Evolutionary conservation across 2,113 vertebrate species (phyloP).

Genomic region (Donacobius atricapilla): DNA sequence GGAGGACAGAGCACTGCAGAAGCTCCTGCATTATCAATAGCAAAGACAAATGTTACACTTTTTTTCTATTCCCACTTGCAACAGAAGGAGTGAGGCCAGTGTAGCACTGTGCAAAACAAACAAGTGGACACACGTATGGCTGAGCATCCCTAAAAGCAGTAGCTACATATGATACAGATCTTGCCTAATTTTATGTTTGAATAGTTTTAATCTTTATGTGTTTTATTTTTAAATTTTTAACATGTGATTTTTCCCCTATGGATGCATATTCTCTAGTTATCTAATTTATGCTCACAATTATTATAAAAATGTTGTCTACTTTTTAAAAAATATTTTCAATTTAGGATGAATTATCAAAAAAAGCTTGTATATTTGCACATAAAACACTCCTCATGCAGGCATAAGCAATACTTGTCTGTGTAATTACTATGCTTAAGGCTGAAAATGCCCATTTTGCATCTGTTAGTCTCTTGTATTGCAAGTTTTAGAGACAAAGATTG

Average conservation of each 20-base stretch:
- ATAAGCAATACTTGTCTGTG: neutral
- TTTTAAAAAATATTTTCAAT: constrained; percentile 9
- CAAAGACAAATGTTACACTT: neutral
- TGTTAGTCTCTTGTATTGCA: neutral
- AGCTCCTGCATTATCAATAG: neutral
- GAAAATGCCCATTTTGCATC: constrained; percentile 28
- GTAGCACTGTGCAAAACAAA: neutral
- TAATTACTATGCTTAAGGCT: constrained; percentile 16
- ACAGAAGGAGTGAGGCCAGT: neutral
- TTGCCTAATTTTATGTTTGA: neutral
- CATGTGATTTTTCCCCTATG: neutral
- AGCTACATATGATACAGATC: neutral
- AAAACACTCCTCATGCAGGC: neutral
- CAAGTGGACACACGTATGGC: rapidly evolving
- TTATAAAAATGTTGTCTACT: neutral
- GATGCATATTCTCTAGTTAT: neutral
- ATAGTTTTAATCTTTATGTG: neutral
- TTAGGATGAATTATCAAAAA: constrained; percentile 4
- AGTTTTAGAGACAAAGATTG: neutral
- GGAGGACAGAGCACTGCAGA: neutral
- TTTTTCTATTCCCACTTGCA: neutral
- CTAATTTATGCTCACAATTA: neutral
- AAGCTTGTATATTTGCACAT: constrained; percentile 1
- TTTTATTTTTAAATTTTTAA: neutral
- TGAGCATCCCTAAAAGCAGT: neutral